Percentiles rank a stretch among this genome's conserved stretches.
Evolutionary conservation across 2,888 invertebrate species (phyloP).

Genomic region (Eristalis pertinax): DNA sequence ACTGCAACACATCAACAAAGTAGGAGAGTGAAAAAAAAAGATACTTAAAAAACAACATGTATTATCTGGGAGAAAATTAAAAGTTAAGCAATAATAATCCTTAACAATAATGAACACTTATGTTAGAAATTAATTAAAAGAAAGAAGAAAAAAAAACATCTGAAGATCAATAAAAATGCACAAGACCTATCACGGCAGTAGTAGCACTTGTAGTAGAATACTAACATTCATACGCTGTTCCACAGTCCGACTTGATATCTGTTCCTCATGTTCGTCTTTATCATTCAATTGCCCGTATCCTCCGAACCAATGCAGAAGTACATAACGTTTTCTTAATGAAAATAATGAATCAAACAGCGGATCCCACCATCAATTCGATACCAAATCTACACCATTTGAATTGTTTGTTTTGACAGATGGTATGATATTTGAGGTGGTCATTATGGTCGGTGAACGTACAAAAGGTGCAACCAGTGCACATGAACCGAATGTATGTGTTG

Average conservation of each 20-base stretch:
- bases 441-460: conserved; percentile 69
- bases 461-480: conserved; percentile 79
- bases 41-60: background rate
- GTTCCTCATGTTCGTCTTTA: background rate
- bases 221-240: conserved; percentile 11
- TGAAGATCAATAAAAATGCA: conserved; percentile 47
- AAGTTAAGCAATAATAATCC: background rate
- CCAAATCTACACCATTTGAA: conserved; percentile 55
- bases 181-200: conserved; percentile 52
- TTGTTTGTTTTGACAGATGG: conserved; percentile 44
- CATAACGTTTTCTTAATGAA: conserved; percentile 1
- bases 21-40: background rate
- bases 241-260: background rate
- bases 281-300: background rate
- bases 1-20: background rate
- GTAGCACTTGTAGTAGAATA: conserved; percentile 62
- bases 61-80: background rate
- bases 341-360: background rate
- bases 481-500: conserved; percentile 80
- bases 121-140: background rate
- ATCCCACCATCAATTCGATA: conserved; percentile 66
- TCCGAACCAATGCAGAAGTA: conserved; percentile 14
- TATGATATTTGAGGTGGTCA: conserved; percentile 40
- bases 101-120: background rate
- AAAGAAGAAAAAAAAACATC: too few relatives aligned